Conservation (phyloP, 2,888 invertebrate genomes). For the Pollenia angustigena region DNA sequence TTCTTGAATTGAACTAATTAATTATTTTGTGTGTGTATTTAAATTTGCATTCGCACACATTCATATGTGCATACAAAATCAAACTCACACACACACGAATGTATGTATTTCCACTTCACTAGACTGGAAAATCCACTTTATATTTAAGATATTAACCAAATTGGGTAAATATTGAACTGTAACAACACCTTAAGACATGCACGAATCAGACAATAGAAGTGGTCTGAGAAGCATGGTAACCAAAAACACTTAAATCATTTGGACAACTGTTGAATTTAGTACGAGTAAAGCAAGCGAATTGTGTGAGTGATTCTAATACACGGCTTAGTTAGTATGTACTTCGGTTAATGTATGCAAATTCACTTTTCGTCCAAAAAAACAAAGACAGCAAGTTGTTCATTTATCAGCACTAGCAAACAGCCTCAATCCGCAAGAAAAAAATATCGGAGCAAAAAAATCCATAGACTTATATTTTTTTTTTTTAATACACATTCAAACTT, state of each 20-base stretch:
- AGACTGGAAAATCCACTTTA: constrained; percentile 66
- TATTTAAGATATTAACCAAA: constrained; percentile 74
- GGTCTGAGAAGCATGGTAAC: constrained; percentile 53
- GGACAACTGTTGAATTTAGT: constrained; percentile 32
- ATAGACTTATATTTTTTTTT: not conserved
- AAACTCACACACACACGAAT: not conserved
- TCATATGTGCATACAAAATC: not conserved
- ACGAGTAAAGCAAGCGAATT: not conserved
- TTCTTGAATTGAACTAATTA: constrained; percentile 9
- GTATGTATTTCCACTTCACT: not conserved
- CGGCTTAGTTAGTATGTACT: not conserved
- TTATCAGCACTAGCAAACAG: not conserved
- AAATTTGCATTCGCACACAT: constrained; percentile 6
- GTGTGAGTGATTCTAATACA: not conserved
- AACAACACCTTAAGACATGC: constrained; percentile 62
- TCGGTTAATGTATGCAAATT: constrained; percentile 55
- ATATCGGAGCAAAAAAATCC: not conserved
- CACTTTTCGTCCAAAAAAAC: constrained; percentile 34
- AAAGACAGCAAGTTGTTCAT: constrained; percentile 29
- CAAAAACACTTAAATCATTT: constrained; percentile 54
- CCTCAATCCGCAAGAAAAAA: not conserved
- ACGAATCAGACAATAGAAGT: constrained; percentile 36
- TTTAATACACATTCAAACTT: not conserved
- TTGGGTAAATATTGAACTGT: constrained; percentile 78
- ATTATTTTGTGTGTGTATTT: not conserved